phyloP scores from a whole-genome alignment of 23 tunicate species.

The Diplosoma virens region DNA sequence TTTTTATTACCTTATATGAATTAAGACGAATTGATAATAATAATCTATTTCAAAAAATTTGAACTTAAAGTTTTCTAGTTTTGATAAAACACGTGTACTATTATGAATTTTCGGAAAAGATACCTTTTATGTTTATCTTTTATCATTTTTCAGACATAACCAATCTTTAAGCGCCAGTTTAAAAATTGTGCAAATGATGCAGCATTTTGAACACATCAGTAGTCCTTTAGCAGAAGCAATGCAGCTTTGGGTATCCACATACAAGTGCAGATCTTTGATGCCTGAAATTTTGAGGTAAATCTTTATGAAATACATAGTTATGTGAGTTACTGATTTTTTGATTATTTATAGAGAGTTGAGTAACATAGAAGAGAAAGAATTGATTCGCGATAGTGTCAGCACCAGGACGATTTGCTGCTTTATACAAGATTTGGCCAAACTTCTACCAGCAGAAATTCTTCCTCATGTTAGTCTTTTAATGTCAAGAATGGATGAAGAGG shows the following conservation, averaged over 20 bases:
- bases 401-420: slow-evolving; percentile 67
- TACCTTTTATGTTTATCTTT: no score
- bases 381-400: slow-evolving; percentile 59
- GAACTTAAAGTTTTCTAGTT: no score
- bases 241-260: slow-evolving; percentile 50
- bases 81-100: no score
- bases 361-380: slow-evolving; percentile 69
- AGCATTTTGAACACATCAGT: slow-evolving; percentile 74
- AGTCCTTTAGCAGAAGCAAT: slow-evolving; percentile 74
- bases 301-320: no score
- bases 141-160: slow-evolving; percentile 43
- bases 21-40: no score
- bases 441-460: slow-evolving; percentile 45
- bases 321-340: no score
- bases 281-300: slow-evolving; percentile 57
- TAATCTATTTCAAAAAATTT: no score
- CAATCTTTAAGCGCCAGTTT: slow-evolving; percentile 57
- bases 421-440: slow-evolving; percentile 46
- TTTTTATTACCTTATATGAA: no score
- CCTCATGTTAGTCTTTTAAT: slow-evolving; percentile 56
- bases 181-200: slow-evolving; percentile 75
- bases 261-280: slow-evolving; percentile 74
- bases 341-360: slow-evolving; percentile 49
- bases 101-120: no score
- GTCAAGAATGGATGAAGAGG: slow-evolving; percentile 76